These are phyloP conservation scores for Potamilus streckersoni DNA, from an alignment of 1,140 invertebrate species.

Conservation along the genomic window DNA sequence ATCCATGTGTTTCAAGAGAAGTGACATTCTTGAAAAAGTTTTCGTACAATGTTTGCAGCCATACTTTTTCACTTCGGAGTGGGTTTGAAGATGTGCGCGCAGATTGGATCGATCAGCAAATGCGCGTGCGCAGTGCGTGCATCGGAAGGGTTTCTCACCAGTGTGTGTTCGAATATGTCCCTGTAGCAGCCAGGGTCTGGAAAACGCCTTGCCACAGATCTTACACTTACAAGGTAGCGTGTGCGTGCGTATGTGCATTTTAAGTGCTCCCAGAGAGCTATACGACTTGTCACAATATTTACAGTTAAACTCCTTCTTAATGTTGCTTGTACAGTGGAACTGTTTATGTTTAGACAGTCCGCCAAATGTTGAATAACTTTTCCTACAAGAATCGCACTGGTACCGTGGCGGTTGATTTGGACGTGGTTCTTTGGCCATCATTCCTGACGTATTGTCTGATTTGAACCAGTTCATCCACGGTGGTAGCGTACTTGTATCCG, in stretches of 20 bases:
- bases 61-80: constrained; percentile 98
- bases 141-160: constrained; percentile 61
- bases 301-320: constrained; percentile 94
- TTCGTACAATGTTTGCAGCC: constrained; percentile 92
- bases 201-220: constrained; percentile 80
- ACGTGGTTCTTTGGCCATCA: constrained; percentile 18
- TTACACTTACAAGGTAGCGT: constrained; percentile 97
- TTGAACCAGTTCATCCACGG: constrained; percentile 23
- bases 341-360: constrained; percentile 96
- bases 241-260: constrained; percentile 99
- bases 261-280: constrained; percentile 92
- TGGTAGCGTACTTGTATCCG: not conserved
- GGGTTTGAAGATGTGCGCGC: constrained; percentile 95
- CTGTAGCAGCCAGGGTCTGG: constrained; percentile 57
- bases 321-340: constrained; percentile 90
- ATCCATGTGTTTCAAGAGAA: constrained; percentile 93
- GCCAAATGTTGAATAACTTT: constrained; percentile 96
- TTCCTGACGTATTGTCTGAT: not conserved
- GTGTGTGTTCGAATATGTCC: constrained; percentile 62
- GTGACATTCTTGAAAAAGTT: constrained; percentile 97
- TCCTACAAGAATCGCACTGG: constrained; percentile 91
- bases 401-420: constrained; percentile 74
- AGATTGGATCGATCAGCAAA: constrained; percentile 97
- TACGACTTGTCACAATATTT: constrained; percentile 97
- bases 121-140: constrained; percentile 88